Evolutionary conservation across 2,113 vertebrate genomes (phyloP).

Genomic region (Tachysurus fulvidraco): DNA sequence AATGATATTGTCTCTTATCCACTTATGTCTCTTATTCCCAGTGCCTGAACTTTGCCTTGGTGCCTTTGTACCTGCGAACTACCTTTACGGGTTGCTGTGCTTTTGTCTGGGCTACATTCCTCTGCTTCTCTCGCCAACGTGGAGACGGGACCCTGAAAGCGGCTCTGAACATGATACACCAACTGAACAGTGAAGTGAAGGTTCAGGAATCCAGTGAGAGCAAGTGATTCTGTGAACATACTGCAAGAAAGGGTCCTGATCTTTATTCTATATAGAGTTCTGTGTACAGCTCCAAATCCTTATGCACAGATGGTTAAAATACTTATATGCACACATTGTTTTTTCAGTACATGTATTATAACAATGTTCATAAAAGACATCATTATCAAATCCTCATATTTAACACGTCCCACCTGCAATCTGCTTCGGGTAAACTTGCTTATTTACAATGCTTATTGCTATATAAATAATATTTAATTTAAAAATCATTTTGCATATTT

Average conservation of each 20-base stretch:
- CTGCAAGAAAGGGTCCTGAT: neutral
- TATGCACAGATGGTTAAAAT: too few relatives aligned
- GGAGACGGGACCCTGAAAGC: constrained; percentile 80
- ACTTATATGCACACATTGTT: too few relatives aligned
- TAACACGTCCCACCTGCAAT: too few relatives aligned
- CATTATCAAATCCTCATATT: too few relatives aligned
- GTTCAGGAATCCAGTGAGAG: neutral
- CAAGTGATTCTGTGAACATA: neutral
- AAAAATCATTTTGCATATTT: too few relatives aligned
- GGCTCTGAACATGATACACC: constrained; percentile 67
- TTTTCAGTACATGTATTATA: too few relatives aligned
- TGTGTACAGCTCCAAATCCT: too few relatives aligned
- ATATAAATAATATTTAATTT: too few relatives aligned
- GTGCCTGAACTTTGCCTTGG: constrained; percentile 85
- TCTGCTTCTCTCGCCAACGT: constrained; percentile 87
- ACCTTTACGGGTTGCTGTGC: constrained; percentile 83
- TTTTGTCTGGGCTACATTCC: constrained; percentile 88
- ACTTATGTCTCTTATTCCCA: constrained; percentile 53
- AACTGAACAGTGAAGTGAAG: neutral
- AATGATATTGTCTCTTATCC: neutral
- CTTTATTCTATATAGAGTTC: neutral
- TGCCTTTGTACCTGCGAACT: constrained; percentile 82
- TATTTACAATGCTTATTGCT: too few relatives aligned
- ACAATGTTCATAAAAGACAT: too few relatives aligned
- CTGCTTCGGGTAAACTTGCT: too few relatives aligned